Percentiles rank a stretch among this genome's conserved stretches.
Evolutionary conservation across 2,113 vertebrate species (phyloP).

Genomic region (Xyliphius kryptos): DNA sequence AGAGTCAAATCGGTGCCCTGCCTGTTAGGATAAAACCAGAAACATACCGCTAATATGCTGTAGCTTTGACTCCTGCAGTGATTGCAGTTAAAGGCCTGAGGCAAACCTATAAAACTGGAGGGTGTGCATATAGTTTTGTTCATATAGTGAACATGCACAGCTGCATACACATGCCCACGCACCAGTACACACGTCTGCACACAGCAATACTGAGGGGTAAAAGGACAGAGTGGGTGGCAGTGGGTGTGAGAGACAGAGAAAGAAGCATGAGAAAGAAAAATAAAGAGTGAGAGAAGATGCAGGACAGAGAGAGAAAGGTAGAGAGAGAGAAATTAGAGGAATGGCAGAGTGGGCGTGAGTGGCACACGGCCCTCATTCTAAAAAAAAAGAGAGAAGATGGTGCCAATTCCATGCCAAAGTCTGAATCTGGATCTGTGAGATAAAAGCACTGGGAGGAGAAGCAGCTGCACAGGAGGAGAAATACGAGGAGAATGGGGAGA

Average conservation of each 20-base stretch:
- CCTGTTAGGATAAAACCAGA: no score
- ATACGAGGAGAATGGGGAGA: not conserved
- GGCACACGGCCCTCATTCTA: constrained; percentile 20
- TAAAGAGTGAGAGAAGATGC: not conserved
- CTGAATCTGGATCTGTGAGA: constrained; percentile 10
- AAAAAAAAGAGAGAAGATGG: constrained; percentile 19
- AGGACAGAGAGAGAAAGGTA: not conserved
- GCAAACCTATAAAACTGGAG: no score
- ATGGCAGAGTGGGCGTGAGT: constrained; percentile 51
- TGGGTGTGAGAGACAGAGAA: constrained; percentile 32
- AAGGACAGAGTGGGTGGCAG: constrained; percentile 37
- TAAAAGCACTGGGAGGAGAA: constrained; percentile 22
- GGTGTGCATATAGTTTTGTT: no score
- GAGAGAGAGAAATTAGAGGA: constrained; percentile 47
- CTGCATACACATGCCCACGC: not conserved
- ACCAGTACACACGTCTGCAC: constrained; percentile 3
- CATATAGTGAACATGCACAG: not conserved
- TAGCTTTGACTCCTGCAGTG: no score
- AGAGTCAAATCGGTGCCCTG: no score
- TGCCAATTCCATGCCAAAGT: constrained; percentile 9
- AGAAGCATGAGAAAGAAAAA: constrained; percentile 18
- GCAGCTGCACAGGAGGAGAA: constrained; percentile 6
- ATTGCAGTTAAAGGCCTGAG: no score
- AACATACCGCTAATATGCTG: no score
- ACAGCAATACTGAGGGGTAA: constrained; percentile 32